phyloP scores from a whole-genome alignment of 2,113 vertebrate genomes.

The Ranitomeya imitator region DNA sequence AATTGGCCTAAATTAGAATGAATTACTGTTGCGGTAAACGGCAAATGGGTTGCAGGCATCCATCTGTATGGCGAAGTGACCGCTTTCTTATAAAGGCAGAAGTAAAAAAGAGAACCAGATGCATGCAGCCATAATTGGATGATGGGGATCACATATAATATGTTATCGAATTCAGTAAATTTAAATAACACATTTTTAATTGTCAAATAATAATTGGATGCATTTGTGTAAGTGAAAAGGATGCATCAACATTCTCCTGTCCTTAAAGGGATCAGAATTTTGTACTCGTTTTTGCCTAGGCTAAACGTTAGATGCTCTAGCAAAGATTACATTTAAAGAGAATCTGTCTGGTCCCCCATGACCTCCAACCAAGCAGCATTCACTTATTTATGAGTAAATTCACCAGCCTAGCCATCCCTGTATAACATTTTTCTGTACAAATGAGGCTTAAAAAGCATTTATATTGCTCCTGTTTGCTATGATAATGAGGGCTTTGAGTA shows the following conservation, averaged over 20 bases:
- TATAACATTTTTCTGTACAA: too few species aligned
- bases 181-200: not conserved
- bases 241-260: not conserved
- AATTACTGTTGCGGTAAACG: slow-evolving; percentile 16
- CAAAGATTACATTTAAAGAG: too few species aligned
- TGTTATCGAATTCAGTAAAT: not conserved
- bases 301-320: too few species aligned
- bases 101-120: not conserved
- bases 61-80: slow-evolving; percentile 7
- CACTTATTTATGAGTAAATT: too few species aligned
- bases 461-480: too few species aligned
- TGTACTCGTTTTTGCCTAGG: not conserved
- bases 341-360: too few species aligned
- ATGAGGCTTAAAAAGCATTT: too few species aligned
- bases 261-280: not conserved
- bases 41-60: not conserved
- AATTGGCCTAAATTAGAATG: slow-evolving; percentile 17
- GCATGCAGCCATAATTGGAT: not conserved
- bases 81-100: not conserved
- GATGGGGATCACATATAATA: not conserved
- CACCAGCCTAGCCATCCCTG: too few species aligned
- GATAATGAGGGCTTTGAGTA: too few species aligned
- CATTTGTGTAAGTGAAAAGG: not conserved
- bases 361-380: too few species aligned
- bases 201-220: not conserved